Evolutionary conservation across 2,888 invertebrate genomes (phyloP), one percentile per base, ranked within the genome.

Genomic region (Orthosia gothica): DNA sequence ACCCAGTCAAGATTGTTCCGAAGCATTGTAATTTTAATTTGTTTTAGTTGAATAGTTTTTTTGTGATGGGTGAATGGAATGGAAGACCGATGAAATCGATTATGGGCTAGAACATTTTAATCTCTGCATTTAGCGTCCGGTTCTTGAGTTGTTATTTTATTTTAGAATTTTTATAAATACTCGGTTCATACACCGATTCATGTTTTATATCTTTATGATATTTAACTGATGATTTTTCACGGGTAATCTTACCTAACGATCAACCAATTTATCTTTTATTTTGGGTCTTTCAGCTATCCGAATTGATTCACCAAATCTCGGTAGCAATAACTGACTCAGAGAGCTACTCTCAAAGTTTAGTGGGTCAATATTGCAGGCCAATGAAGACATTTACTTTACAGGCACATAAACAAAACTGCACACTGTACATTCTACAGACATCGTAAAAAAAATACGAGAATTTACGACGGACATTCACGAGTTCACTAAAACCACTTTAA

Each of bases 361-460:
- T 76, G 45, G 70, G 74, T 71, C 68, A 73, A 57, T 50, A 75
- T 66, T 71, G 57, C 79, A 62, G 70, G 49, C 64, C 62, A 64
- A 40, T 59, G 63, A 67, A 58, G 40, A 70, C n/a, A 83, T 69
- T 65, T 32, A 32, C 32, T n/a, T n/a, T 26, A 64, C 50, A 15
- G 55, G n/a, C 49, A 15, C 50, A 68, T 69, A 73, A 72, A 74
- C 49, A 52, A 67, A 69, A 74, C 66, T 52, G 70, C 57, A 82
- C 55, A 61, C 47, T 64, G 62, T 47, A 77, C 15, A 75, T 75
- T 81, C 55, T 47, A 16, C 74, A 81, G 87, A 70, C 76, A 70
- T 76, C 63, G 62, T 86, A 81, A 81, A 84, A 74, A 49, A 70
- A 77, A 77, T 73, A 64, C 20, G 15, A 54, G 59, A 67, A 61